A percentile compares a stretch with the other conserved stretches of the same genome.
phyloP scores from a whole-genome alignment of 2,888 invertebrate genomes.

The Oligia strigilis region DNA sequence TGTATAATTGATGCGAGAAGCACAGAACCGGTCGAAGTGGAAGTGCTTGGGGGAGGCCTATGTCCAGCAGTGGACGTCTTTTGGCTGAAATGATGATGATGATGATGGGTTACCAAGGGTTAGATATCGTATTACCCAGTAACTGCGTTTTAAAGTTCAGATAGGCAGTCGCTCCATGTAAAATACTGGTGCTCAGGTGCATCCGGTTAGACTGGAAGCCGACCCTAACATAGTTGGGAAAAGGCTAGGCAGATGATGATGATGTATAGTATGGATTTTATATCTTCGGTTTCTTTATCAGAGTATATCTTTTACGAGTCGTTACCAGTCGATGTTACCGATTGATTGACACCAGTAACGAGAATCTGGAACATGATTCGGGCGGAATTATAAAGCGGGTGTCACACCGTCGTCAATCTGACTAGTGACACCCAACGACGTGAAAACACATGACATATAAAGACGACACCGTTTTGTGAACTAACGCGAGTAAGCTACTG shows the following conservation, averaged over 20 bases:
- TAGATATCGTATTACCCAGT: background rate
- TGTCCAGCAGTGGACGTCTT: too few relatives aligned
- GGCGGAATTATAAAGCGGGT: constrained; percentile 49
- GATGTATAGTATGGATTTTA: background rate
- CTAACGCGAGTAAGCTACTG: background rate
- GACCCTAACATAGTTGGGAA: too few relatives aligned
- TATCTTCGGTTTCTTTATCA: background rate
- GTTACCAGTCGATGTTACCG: constrained; percentile 10
- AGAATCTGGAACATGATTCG: constrained; percentile 50
- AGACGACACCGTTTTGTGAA: background rate
- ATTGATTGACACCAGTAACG: constrained; percentile 42
- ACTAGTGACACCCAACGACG: constrained; percentile 15
- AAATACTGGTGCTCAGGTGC: too few relatives aligned
- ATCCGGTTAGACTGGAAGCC: too few relatives aligned
- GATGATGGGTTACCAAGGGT: background rate
- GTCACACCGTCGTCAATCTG: constrained; percentile 36
- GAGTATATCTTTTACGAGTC: background rate
- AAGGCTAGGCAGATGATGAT: background rate
- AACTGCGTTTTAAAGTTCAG: background rate
- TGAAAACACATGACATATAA: constrained; percentile 34
- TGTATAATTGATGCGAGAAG: too few relatives aligned
- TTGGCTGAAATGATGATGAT: too few relatives aligned
- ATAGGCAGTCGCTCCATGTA: too few relatives aligned
- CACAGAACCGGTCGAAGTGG: too few relatives aligned
- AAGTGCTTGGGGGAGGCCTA: too few relatives aligned